phyloP scores from a whole-genome alignment of 2,113 vertebrate species.

The Eclectus roratus region DNA sequence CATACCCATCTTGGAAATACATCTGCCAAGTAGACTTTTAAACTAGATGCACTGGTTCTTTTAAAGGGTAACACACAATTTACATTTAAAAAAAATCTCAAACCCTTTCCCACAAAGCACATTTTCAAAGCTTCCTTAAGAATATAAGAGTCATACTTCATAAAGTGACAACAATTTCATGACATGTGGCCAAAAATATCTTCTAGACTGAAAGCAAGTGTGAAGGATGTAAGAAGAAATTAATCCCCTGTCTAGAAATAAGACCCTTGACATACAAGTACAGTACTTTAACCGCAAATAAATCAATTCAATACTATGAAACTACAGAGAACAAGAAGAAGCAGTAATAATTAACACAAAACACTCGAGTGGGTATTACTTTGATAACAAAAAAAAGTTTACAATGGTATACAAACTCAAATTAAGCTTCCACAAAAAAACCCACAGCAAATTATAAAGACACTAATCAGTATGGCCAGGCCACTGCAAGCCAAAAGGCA shows the following conservation, averaged over 20 bases:
- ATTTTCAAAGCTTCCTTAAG: neutral
- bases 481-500: slow-evolving; percentile 42
- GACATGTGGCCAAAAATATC: neutral
- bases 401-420: neutral
- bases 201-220: neutral
- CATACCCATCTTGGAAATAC: neutral
- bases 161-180: neutral
- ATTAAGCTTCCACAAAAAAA: neutral
- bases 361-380: neutral
- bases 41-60: neutral
- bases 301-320: neutral
- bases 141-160: neutral
- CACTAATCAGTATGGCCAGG: slow-evolving; percentile 18
- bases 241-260: neutral
- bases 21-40: neutral
- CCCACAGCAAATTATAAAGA: neutral
- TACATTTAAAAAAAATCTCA: neutral
- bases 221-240: neutral
- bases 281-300: neutral
- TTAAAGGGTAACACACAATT: neutral
- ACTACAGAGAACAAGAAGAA: neutral
- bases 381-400: neutral
- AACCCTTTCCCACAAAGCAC: neutral
- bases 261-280: neutral
- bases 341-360: neutral